Evolutionary conservation across 1,140 invertebrate genomes (phyloP).

Genomic region (Aricia agestis): DNA sequence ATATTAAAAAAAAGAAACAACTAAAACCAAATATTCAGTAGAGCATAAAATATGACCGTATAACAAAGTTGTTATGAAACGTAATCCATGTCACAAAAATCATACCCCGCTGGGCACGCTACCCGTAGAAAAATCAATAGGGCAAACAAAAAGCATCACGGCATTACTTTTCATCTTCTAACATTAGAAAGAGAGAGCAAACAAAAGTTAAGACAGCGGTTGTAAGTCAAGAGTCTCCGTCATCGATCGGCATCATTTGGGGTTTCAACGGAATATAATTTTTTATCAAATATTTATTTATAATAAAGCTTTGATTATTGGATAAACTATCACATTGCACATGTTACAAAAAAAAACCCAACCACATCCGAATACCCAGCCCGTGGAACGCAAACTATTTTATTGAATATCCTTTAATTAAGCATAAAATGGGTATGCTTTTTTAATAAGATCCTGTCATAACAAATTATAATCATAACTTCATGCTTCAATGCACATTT

Average conservation of each 20-base stretch:
- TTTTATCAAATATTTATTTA: slow-evolving; percentile 17
- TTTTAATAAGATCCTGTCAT: slow-evolving; percentile 64
- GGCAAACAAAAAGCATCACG: slow-evolving; percentile 60
- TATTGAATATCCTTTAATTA: slow-evolving; percentile 10
- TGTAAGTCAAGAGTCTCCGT: slow-evolving; percentile 66
- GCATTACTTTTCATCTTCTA: slow-evolving; percentile 48
- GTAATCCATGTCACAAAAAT: background rate
- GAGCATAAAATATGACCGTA: background rate
- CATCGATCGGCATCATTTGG: slow-evolving; percentile 59
- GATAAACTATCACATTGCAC: slow-evolving; percentile 27
- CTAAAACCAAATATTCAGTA: background rate
- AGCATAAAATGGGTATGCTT: slow-evolving; percentile 37
- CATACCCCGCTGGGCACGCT: background rate
- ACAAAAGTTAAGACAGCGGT: slow-evolving; percentile 51
- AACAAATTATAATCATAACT: slow-evolving; percentile 72
- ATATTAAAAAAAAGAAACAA: background rate
- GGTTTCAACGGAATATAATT: slow-evolving; percentile 28
- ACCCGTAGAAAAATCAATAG: slow-evolving; percentile 63
- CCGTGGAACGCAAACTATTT: background rate
- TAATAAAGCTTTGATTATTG: slow-evolving; percentile 2
- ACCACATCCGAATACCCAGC: background rate
- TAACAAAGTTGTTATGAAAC: background rate
- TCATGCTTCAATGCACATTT: slow-evolving; percentile 57
- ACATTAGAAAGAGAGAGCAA: slow-evolving; percentile 51
- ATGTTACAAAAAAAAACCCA: slow-evolving; percentile 14